Base-by-base conservation (phyloP, 1,140 invertebrate species). In the Caenorhabditis brenneri region DNA sequence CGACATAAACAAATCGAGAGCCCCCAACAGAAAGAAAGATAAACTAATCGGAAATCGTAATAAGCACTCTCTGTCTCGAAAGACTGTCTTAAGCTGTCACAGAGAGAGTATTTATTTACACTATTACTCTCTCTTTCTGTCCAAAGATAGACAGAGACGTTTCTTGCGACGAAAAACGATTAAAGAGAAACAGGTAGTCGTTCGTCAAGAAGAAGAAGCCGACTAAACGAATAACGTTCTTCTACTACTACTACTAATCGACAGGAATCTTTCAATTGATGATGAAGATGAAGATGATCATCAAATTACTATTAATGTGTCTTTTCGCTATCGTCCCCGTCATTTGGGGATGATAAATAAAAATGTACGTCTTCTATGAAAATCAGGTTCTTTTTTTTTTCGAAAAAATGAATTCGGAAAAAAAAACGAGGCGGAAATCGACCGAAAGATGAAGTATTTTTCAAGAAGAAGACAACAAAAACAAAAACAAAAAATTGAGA, bases 361-460 rank as follows among this genome's bases (percentile, higher is more conserved):
- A 36, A n/a, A 74, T 16, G 65, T n/a, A 74, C 2, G 36, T 36
- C 65, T 33, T 36, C 65, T n/a, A 74, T 74, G 65, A 74, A 74
- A 74, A 74, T 74, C 65, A 74, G 65, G 65, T 74, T 74, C 65
- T 74, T 74, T 74, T 74, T 65, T 33, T n/a, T n/a, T n/a, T n/a
- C n/a, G n/a, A n/a, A n/a, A n/a, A n/a, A n/a, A n/a, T n/a, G n/a
- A n/a, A n/a, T n/a, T n/a, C n/a, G n/a, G n/a, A n/a, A n/a, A n/a
- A n/a, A n/a, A n/a, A 33, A 46, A 46, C 9, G 60, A 24, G 55
- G 60, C 60, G 33, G 33, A 65, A 65, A 65, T 65, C 19, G 19
- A n/a, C 16, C 29, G 55, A 16, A 5, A 33, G 7, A 58, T n/a
- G 15, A 65, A 65, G 7, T 12, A 65, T 19, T n/a, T 36, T 36